A percentile compares a stretch with the other conserved stretches of the same genome.
phyloP scores from a whole-genome alignment of 2,113 vertebrate genomes.

The Epinephelus fuscoguttatus region DNA sequence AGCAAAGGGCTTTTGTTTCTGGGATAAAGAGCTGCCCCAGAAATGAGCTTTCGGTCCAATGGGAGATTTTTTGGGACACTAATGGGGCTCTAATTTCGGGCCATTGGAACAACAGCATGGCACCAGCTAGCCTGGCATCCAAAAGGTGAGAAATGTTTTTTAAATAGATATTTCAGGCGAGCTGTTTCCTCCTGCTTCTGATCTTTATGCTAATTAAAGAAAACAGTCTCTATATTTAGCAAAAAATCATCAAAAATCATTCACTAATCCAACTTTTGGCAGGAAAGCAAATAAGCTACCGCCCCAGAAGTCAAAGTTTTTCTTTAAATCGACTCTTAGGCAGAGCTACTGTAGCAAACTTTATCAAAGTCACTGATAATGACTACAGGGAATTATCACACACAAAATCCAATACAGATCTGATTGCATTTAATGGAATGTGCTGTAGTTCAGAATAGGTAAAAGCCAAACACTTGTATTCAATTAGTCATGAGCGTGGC shows the following conservation, averaged over 20 bases:
- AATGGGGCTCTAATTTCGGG: too few species aligned
- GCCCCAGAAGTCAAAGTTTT: background rate
- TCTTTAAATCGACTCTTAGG: background rate
- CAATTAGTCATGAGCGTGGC: constrained; percentile 9
- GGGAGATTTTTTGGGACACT: too few species aligned
- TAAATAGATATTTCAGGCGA: background rate
- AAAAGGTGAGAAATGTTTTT: background rate
- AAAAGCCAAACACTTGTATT: constrained; percentile 17
- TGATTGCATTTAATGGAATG: constrained; percentile 13
- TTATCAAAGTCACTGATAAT: constrained; percentile 18
- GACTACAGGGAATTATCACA: background rate
- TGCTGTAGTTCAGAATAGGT: constrained; percentile 8
- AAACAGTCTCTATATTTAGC: background rate
- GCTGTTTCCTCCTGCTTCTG: background rate
- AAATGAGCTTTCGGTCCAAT: too few species aligned
- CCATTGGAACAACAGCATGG: too few species aligned
- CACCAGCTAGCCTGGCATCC: background rate
- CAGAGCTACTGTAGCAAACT: background rate
- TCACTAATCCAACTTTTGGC: constrained; percentile 3
- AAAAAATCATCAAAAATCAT: background rate
- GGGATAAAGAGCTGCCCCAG: too few species aligned
- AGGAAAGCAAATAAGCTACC: background rate
- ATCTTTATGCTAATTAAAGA: background rate
- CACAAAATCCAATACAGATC: constrained; percentile 15
- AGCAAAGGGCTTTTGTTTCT: too few species aligned